These are phyloP conservation scores for Agonopterix arenella DNA, from an alignment of 2,888 invertebrate species.

Conservation along the genomic window DNA sequence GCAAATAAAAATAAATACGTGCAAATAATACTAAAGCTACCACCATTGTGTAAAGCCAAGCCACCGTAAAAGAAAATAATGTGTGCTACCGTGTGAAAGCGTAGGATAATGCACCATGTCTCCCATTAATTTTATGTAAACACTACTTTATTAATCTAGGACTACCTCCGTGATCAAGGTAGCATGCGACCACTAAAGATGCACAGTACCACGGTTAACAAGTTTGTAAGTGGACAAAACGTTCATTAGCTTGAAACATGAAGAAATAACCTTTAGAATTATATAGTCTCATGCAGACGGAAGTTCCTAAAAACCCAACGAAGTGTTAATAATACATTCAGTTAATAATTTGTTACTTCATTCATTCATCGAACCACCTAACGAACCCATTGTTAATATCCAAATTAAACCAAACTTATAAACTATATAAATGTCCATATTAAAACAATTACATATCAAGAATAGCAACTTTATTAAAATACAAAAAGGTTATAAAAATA, in stretches of 20 bases:
- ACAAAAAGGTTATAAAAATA: conserved; percentile 76
- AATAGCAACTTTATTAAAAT: conserved; percentile 77
- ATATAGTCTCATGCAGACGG: no score
- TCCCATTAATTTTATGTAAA: conserved; percentile 57
- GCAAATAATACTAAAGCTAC: conserved; percentile 55
- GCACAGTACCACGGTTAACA: neutral
- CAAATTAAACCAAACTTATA: no score
- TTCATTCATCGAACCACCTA: neutral
- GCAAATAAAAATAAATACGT: conserved; percentile 73
- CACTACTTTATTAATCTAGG: conserved; percentile 40
- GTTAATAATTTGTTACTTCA: neutral
- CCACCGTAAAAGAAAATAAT: conserved; percentile 34
- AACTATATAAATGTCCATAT: neutral
- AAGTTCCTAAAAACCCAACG: no score
- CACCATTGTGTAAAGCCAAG: conserved; percentile 58
- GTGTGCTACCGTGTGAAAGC: conserved; percentile 59
- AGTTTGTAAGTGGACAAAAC: neutral
- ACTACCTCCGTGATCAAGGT: conserved; percentile 23
- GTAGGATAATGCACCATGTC: conserved; percentile 74
- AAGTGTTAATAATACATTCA: neutral
- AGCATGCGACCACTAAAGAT: conserved; percentile 42
- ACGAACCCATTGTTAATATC: neutral
- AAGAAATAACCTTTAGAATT: no score
- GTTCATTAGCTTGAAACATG: no score
- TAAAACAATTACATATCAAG: conserved; percentile 37